Evolutionary conservation across 2,888 invertebrate genomes (phyloP).

Genomic region (Cynaeus angustus): DNA sequence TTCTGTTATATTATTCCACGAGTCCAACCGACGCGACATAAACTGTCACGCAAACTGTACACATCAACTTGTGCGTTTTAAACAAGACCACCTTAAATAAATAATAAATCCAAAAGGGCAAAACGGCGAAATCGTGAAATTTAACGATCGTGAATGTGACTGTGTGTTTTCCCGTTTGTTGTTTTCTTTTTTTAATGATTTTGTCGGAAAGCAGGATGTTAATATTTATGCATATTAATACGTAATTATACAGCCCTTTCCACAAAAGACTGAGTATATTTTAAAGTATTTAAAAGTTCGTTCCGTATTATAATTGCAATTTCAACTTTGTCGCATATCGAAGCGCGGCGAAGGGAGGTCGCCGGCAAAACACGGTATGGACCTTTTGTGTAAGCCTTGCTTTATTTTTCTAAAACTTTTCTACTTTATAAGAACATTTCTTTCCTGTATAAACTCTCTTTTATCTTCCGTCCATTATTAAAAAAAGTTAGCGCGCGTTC

Average conservation of each 20-base stretch:
- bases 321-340: conserved; percentile 62
- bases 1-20: conserved; percentile 25
- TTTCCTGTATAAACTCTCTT: conserved; percentile 66
- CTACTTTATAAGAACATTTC: conserved; percentile 67
- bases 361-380: conserved; percentile 46
- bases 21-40: conserved; percentile 10
- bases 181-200: conserved; percentile 37
- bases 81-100: conserved; percentile 33
- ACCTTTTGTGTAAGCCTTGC: conserved; percentile 62
- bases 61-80: conserved; percentile 22
- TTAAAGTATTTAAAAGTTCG: conserved; percentile 61
- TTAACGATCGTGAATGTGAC: conserved; percentile 7
- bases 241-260: conserved; percentile 56
- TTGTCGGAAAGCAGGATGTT: conserved; percentile 38
- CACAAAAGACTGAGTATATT: conserved; percentile 54
- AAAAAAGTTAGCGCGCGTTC: conserved; percentile 64
- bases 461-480: conserved; percentile 67
- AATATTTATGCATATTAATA: conserved; percentile 61
- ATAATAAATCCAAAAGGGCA: conserved; percentile 37
- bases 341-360: conserved; percentile 25
- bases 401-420: conserved; percentile 66
- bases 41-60: conserved; percentile 36
- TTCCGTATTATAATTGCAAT: conserved; percentile 64
- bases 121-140: conserved; percentile 21
- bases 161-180: conserved; percentile 16